Percentiles rank a stretch among this genome's conserved stretches.
These are phyloP conservation scores for Rhogogaster chlorosoma DNA, from an alignment of 2,888 invertebrate genomes.

Conservation along the genomic window DNA sequence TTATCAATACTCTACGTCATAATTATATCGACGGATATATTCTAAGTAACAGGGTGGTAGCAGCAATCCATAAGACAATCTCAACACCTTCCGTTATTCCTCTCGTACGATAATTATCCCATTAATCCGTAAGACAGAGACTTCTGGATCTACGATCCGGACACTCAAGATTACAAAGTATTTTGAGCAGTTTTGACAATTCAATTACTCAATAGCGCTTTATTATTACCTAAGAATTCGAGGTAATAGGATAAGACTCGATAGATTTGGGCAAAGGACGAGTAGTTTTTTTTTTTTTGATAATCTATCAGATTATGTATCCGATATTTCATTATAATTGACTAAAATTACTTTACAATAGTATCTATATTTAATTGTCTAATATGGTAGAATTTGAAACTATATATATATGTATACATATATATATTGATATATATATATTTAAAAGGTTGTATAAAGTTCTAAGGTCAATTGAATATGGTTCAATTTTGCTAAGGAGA, in stretches of 20 bases:
- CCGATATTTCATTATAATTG: not conserved
- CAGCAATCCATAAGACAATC: not conserved
- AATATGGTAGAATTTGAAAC: not conserved
- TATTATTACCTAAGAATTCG: not conserved
- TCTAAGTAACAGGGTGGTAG: not conserved
- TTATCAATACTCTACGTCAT: not conserved
- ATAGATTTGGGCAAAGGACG: not conserved
- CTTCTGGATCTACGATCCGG: not conserved
- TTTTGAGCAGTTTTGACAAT: not conserved
- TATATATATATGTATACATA: too few relatives aligned
- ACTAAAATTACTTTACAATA: slow-evolving; percentile 16
- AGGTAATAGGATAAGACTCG: not conserved
- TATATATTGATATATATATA: not conserved
- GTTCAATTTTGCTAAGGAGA: not conserved
- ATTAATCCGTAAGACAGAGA: not conserved
- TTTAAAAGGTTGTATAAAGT: slow-evolving; percentile 29
- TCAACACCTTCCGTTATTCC: not conserved
- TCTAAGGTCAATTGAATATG: not conserved
- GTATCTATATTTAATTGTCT: not conserved
- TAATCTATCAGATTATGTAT: not conserved
- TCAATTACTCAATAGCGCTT: not conserved
- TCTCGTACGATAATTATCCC: not conserved
- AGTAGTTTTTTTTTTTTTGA: slow-evolving; percentile 3
- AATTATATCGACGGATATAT: not conserved
- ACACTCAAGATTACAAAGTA: not conserved